Conservation (phyloP, 1,140 invertebrate genomes). For the Drosophila sucinea region DNA sequence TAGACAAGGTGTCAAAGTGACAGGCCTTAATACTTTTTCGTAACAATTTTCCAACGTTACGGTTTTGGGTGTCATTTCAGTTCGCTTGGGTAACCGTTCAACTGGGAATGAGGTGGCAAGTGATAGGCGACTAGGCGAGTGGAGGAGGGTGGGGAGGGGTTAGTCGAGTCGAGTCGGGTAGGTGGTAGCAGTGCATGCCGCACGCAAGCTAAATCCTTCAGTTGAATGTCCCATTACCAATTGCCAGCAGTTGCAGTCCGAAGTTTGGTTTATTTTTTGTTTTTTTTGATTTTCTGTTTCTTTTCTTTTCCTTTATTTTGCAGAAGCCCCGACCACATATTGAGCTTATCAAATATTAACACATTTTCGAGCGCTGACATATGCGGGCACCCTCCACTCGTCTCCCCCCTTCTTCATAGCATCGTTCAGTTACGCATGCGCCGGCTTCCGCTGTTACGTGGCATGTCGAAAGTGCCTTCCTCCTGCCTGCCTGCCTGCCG, state of each 20-base stretch:
- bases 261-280: background rate
- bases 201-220: conserved; percentile 51
- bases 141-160: too few species aligned
- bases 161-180: background rate
- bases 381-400: conserved; percentile 34
- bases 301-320: conserved; percentile 1
- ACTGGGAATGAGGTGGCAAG: conserved; percentile 1
- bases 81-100: conserved; percentile 29
- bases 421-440: conserved; percentile 39
- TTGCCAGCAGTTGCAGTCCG: conserved; percentile 17
- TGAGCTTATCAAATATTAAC: conserved; percentile 81
- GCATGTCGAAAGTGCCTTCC: conserved; percentile 35
- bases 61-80: conserved; percentile 64
- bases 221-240: conserved; percentile 20
- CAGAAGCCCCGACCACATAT: conserved; percentile 67
- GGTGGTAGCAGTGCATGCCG: conserved; percentile 46
- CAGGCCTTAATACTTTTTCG: conserved; percentile 76
- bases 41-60: conserved; percentile 66
- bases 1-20: conserved; percentile 74
- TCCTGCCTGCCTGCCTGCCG: background rate
- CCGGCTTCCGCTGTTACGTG: conserved; percentile 73
- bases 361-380: conserved; percentile 76
- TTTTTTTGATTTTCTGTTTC: background rate
- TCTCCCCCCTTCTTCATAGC: background rate
- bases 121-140: too few species aligned